Percentiles rank a stretch among this genome's conserved stretches.
phyloP scores from a whole-genome alignment of 2,113 vertebrate species.

The Carassius gibelio region DNA sequence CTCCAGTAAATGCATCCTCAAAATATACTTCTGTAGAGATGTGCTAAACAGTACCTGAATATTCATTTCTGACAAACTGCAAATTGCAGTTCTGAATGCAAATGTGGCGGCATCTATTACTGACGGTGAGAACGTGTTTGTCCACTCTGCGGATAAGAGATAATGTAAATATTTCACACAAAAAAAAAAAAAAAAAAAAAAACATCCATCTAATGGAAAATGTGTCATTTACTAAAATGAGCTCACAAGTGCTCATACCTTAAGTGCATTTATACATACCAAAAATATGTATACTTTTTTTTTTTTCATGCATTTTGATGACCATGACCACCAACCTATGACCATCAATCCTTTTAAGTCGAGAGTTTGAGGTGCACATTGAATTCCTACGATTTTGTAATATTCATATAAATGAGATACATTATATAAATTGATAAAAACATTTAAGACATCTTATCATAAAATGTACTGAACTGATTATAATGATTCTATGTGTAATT shows the following conservation, averaged over 20 bases:
- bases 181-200: too few relatives aligned
- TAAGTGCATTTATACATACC: not conserved
- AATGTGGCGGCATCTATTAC: not conserved
- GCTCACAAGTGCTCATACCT: not conserved
- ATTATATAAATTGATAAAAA: not conserved
- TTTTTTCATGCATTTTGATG: not conserved
- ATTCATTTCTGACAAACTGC: conserved; percentile 36
- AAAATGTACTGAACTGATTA: not conserved
- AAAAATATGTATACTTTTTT: not conserved
- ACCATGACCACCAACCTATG: too few relatives aligned
- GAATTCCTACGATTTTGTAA: not conserved
- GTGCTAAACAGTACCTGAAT: conserved; percentile 15
- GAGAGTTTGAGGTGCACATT: not conserved
- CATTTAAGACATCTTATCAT: not conserved
- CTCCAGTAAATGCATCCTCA: not conserved
- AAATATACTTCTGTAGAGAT: conserved; percentile 46
- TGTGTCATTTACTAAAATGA: not conserved
- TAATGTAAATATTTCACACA: not conserved
- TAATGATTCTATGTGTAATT: not conserved
- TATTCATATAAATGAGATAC: not conserved
- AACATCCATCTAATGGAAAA: not conserved
- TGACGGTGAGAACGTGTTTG: not conserved
- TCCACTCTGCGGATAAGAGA: not conserved
- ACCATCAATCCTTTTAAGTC: not conserved
- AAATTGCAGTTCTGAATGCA: not conserved